Evolutionary conservation across 2,888 invertebrate genomes (phyloP), one percentile per base, ranked within the genome.

Genomic region (Drosophila setosimentum): DNA sequence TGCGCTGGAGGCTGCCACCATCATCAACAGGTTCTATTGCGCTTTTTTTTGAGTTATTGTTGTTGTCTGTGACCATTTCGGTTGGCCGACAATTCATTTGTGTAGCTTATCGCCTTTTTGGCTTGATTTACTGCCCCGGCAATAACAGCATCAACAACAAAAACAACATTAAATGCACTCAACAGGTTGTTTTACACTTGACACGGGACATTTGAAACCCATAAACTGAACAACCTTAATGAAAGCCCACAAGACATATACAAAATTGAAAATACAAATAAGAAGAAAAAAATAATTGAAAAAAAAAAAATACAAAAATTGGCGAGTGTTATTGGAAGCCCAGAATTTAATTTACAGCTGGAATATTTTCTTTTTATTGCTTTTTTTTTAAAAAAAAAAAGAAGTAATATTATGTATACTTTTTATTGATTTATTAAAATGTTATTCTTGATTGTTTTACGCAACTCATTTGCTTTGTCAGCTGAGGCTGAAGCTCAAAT

Each of bases 71-170:
- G 74, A 63, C 75, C 75, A 78, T 83, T 86, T 83, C 65, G 60
- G 67, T 63, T 81, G 81, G 74, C 73, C 80, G 83, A 80, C 83
- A 81, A 81, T 83, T 82, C 78, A 72, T 87, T 83, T 83, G 80
- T 79, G 87, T 85, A 71, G 84, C 84, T 85, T 85, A 89, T 85
- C 84, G 87, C 85, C 89, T 87, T 79, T 87, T 82, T 82, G 87
- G 87, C 75, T 85, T 85, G 84, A 85, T 89, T 85, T 85, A 85
- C 89, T 73, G 87, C 87, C 64, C 50, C 76, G 37, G 48, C 77
- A 62, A 53, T 49, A 73, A 66, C 65, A 55, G 45, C 62, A 64
- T 50, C 59, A 61, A 50, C 61, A 68, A 40, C 60, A 68, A 27
- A 55, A 59, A 35, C 61, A 76, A 51, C 57, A 63, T 50, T 48